Conservation (phyloP, 2,113 vertebrate genomes). For the Desmodus rotundus region DNA sequence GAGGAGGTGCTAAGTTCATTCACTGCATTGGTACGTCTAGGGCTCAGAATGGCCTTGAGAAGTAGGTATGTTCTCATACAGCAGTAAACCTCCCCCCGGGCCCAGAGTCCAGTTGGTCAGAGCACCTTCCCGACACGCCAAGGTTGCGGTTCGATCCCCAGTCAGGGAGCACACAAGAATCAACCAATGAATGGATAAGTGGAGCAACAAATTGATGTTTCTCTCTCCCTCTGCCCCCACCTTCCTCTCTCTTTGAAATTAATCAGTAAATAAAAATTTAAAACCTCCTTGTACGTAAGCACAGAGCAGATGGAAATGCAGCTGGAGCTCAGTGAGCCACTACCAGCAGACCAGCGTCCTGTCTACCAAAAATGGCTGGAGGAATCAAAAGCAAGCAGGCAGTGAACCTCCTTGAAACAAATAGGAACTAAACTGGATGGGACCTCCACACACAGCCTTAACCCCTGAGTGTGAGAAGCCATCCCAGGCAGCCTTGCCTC, state of each 20-base stretch:
- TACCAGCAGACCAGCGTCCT: not conserved
- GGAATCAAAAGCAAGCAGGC: not conserved
- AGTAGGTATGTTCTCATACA: not conserved
- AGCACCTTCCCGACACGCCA: too few species aligned
- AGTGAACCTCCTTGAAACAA: not conserved
- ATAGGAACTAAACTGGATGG: too few species aligned
- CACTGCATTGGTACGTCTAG: not conserved
- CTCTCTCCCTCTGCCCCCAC: too few species aligned
- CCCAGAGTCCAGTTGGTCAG: too few species aligned
- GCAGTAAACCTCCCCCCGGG: not conserved
- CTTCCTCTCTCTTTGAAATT: too few species aligned
- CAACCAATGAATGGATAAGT: too few species aligned
- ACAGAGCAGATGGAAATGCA: not conserved
- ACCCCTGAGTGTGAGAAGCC: fast-evolving
- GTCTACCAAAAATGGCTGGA: not conserved
- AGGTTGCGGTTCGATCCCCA: too few species aligned
- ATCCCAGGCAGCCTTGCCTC: not conserved
- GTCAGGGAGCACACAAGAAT: too few species aligned
- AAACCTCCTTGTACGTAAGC: too few species aligned
- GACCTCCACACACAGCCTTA: not conserved
- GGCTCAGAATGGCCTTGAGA: not conserved
- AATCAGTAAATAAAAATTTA: too few species aligned
- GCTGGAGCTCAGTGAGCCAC: not conserved
- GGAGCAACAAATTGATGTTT: too few species aligned
- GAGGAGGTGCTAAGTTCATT: not conserved